A percentile compares a stretch with the other conserved stretches of the same genome.
Evolutionary conservation across 2,888 invertebrate species (phyloP).

Genomic region (Morpho deidamia): DNA sequence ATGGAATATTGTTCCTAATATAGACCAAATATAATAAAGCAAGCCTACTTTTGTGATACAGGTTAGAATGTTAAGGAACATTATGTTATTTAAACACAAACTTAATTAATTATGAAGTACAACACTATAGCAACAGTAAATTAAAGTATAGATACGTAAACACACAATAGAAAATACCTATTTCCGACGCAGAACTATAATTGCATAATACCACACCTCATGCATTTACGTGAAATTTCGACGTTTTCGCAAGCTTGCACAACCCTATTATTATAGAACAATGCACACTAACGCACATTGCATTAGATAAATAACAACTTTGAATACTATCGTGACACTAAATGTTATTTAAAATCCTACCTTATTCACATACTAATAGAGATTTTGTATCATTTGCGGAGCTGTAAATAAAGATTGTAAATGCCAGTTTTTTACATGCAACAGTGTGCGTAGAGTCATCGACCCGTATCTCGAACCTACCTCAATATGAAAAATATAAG

Average conservation of each 20-base stretch:
- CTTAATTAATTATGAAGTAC: not conserved
- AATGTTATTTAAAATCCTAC: slow-evolving; percentile 25
- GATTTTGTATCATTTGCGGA: not conserved
- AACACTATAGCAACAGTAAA: not conserved
- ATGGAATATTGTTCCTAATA: too few species aligned
- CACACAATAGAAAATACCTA: slow-evolving; percentile 16
- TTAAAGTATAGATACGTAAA: not conserved
- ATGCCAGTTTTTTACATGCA: slow-evolving; percentile 7
- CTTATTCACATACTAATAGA: slow-evolving; percentile 25
- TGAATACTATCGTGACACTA: not conserved
- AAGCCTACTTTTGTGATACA: too few species aligned
- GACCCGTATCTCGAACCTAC: slow-evolving; percentile 70
- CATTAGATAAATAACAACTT: slow-evolving; percentile 44
- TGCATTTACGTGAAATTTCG: slow-evolving; percentile 41
- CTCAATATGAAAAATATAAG: slow-evolving; percentile 63
- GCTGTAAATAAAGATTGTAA: not conserved
- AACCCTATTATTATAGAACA: slow-evolving; percentile 59
- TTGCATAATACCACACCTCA: slow-evolving; percentile 20
- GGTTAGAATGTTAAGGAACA: too few species aligned
- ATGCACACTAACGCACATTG: slow-evolving; percentile 48
- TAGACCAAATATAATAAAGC: too few species aligned
- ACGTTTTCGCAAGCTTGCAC: slow-evolving; percentile 56
- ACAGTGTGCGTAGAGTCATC: slow-evolving; percentile 51
- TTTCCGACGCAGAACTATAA: slow-evolving; percentile 12
- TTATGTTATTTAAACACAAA: not conserved